These are phyloP conservation scores for Hylaeus volcanicus DNA, from an alignment of 1,140 invertebrate species.

Conservation along the genomic window DNA sequence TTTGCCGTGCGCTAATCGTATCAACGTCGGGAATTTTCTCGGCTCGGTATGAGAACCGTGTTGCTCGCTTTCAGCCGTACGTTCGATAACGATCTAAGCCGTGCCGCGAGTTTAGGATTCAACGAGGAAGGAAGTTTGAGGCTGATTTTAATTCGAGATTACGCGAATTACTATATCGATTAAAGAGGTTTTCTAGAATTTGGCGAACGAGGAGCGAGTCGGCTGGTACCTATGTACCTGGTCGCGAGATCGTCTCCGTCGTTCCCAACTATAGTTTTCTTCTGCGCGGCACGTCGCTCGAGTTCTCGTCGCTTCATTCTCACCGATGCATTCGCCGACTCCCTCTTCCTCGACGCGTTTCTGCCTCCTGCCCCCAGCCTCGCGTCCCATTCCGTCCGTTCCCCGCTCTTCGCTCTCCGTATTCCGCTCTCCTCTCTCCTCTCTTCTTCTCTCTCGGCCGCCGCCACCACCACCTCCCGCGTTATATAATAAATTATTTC, in stretches of 20 bases:
- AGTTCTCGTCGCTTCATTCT: conserved; percentile 6
- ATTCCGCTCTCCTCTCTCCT: conserved; percentile 26
- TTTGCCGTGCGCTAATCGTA: too few relatives aligned
- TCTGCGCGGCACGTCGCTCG: neutral
- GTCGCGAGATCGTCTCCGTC: neutral
- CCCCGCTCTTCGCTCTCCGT: conserved; percentile 29
- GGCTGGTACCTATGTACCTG: too few relatives aligned
- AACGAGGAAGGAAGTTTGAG: too few relatives aligned
- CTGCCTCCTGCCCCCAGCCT: neutral
- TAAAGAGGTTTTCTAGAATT: too few relatives aligned
- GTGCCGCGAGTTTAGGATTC: too few relatives aligned
- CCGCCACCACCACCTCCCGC: conserved; percentile 43
- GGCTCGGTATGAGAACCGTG: too few relatives aligned
- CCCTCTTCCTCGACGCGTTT: neutral
- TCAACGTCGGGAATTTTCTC: too few relatives aligned
- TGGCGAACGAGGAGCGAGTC: too few relatives aligned
- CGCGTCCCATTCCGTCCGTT: neutral
- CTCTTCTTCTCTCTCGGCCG: conserved; percentile 32
- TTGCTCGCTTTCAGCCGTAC: too few relatives aligned
- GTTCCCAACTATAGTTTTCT: neutral
- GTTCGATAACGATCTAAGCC: too few relatives aligned
- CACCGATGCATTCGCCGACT: conserved; percentile 19
- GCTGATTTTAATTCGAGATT: too few relatives aligned
- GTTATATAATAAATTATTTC: conserved; percentile 73
- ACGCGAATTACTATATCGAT: too few relatives aligned